Evolutionary conservation across 2,797 vertebrate species (phyloP), one percentile per base, ranked within the genome.

Genomic region (Bradypodion pumilum): DNA sequence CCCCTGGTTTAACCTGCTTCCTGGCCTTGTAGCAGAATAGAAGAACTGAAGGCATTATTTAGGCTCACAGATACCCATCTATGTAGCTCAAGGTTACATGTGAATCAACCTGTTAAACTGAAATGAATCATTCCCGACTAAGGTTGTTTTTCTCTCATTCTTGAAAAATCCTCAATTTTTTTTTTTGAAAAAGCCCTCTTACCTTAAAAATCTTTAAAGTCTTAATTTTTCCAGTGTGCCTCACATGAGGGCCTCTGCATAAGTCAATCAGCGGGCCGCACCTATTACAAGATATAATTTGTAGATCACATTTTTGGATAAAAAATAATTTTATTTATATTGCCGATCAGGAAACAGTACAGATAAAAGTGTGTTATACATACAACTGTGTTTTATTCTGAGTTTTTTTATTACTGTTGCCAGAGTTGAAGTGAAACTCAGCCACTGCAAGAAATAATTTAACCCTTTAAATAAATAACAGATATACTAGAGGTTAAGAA

Each of bases 151-250:
- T 40, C 5, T 10, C 4, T 35, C 27, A 27, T 3, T 16, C 15
- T 19, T 23, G n/a, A 5, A 49, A 35, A 68, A 35, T 32, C 1
- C 63, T 62, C 9, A 63, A n/a, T n/a, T n/a, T n/a, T n/a, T n/a
- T n/a, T n/a, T n/a, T 78, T 35, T 62, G 15, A 32, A 12, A 19
- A 74, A 74, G 44, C 1, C 21, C 78, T 44, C 80, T 89, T 91
- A 98, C 98, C 97, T 99, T 99, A 88, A 98, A 96, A 94, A 99
- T 95, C 94, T 97, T 99, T 95, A 99, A 93, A 19, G 96, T 91
- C 90, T 98, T 99, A 90, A 99, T 98, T 94, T 98, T 98, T 75
- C 98, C 98, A 42, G 98, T 99, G 75, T 99, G 98, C 86, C 98
- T 97, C 79, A 99, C 97, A 42, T 99, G 98, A 29, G 98, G 98